Evolutionary conservation across 2,797 vertebrate species (phyloP).

Genomic region (Gobio occitaniae): DNA sequence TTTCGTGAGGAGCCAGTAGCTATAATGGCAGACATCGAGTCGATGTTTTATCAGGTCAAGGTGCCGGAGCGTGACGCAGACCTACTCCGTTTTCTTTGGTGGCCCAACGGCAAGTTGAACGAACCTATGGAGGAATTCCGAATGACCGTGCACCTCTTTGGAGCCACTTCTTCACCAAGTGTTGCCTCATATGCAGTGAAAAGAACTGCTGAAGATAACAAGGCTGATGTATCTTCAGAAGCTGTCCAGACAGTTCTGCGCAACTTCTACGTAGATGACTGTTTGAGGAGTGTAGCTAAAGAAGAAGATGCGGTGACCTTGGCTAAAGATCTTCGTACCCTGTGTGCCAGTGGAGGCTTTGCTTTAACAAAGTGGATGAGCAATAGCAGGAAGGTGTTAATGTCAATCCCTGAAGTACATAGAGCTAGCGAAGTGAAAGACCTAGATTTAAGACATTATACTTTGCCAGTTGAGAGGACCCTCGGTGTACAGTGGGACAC

Average conservation of each 20-base stretch:
- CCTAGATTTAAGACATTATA: conserved; percentile 32
- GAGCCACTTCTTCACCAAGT: conserved; percentile 45
- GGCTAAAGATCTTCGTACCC: conserved; percentile 21
- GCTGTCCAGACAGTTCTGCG: conserved; percentile 26
- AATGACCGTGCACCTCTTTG: conserved; percentile 43
- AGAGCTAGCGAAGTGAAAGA: conserved; percentile 46
- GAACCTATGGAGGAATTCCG: conserved; percentile 20
- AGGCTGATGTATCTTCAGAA: conserved; percentile 24
- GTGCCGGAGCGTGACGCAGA: conserved; percentile 23
- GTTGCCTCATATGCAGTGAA: conserved; percentile 22
- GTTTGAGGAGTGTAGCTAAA: conserved; percentile 26
- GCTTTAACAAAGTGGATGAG: conserved; percentile 50
- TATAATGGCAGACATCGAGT: conserved; percentile 39
- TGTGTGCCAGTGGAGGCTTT: conserved; percentile 9
- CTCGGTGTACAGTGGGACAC: conserved; percentile 41
- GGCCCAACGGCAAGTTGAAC: conserved; percentile 30
- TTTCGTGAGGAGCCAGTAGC: conserved; percentile 39
- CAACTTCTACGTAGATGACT: conserved; percentile 56
- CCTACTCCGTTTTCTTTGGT: conserved; percentile 45
- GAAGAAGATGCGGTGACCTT: conserved; percentile 22
- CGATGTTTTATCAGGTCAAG: conserved; percentile 40
- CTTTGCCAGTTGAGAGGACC: conserved; percentile 39
- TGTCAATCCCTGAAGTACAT: conserved; percentile 24
- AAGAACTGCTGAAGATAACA: conserved; percentile 44
- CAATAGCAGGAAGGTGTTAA: conserved; percentile 39